Evolutionary conservation across 2,113 vertebrate genomes (phyloP), one percentile per base, ranked within the genome.

Genomic region (Atrichornis clamosus): DNA sequence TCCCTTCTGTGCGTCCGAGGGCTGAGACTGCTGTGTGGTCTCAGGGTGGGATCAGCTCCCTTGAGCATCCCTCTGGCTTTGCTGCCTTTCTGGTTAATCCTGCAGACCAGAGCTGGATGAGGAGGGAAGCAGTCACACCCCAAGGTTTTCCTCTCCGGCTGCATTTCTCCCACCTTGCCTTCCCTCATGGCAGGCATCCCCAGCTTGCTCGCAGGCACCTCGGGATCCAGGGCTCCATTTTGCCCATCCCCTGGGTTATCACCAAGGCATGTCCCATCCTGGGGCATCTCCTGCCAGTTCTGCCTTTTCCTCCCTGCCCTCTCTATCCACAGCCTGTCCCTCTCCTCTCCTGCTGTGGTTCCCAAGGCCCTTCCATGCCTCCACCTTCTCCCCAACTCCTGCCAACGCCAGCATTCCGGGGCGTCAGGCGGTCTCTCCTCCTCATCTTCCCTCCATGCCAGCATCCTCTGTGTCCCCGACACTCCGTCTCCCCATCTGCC

Each of bases 181-280:
- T 27, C 76, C 72, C 70, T 72, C 44, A 23, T 1, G 7, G 41
- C 49, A 17, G 72, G 35, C 41, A 84, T 49, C 13, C 55, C 35
- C 39, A 39, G 6, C n/a, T 37, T 15, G 18, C 28, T 55, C 47
- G n/a, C 41, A 16, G 49, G 32, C 42, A 32, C 15, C 16, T 46
- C 0, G 0, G 60, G 26, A 63, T 14, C 39, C 69, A 18, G 4
- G 3, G n/a, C 46, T 62, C 44, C 0, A 0, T 39, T 75, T 42
- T 60, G 39, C 27, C 65, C 10, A 0, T 39, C 47, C n/a, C 33
- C 5, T 41, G 39, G 19, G n/a, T 44, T 60, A 41, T 15, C 50
- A 20, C 33, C n/a, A 22, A 22, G 6, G 6, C 32, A 12, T 9
- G 10, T 64, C 35, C 58, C n/a, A 15, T 4, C 55, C n/a, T 4